These are phyloP conservation scores for Uloborus plumipes DNA, from an alignment of 2,888 invertebrate genomes.

Conservation along the genomic window DNA sequence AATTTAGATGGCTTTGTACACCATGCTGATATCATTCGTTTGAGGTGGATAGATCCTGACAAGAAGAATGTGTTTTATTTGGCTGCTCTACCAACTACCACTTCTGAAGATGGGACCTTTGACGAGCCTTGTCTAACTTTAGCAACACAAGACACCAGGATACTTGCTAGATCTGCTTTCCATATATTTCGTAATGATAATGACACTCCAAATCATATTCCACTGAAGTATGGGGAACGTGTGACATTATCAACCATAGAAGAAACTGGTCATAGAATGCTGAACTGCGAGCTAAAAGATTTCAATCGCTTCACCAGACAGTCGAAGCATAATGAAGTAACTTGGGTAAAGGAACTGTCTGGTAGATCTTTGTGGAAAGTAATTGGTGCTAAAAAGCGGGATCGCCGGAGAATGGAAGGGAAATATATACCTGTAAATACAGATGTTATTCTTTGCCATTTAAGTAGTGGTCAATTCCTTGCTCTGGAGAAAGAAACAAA, in stretches of 20 bases:
- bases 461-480: slow-evolving; percentile 16
- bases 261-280: slow-evolving; percentile 18
- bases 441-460: slow-evolving; percentile 15
- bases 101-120: slow-evolving; percentile 14
- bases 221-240: slow-evolving; percentile 37
- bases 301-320: slow-evolving; percentile 19
- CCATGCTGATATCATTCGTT: slow-evolving; percentile 38
- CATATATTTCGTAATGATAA: slow-evolving; percentile 41
- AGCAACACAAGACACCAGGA: slow-evolving; percentile 27
- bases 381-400: not conserved
- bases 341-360: slow-evolving; percentile 27
- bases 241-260: slow-evolving; percentile 14
- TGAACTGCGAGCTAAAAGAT: slow-evolving; percentile 28
- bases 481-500: slow-evolving; percentile 23
- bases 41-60: slow-evolving; percentile 23
- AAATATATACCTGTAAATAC: slow-evolving; percentile 25
- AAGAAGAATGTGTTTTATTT: slow-evolving; percentile 7
- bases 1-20: slow-evolving; percentile 49
- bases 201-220: slow-evolving; percentile 19
- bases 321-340: slow-evolving; percentile 37
- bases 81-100: slow-evolving; percentile 25
- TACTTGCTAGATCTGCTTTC: slow-evolving; percentile 19
- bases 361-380: slow-evolving; percentile 33
- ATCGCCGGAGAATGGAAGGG: slow-evolving; percentile 6
- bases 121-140: slow-evolving; percentile 37